phyloP scores from a whole-genome alignment of 2,888 invertebrate species.

The Caradrina clavipalpis region DNA sequence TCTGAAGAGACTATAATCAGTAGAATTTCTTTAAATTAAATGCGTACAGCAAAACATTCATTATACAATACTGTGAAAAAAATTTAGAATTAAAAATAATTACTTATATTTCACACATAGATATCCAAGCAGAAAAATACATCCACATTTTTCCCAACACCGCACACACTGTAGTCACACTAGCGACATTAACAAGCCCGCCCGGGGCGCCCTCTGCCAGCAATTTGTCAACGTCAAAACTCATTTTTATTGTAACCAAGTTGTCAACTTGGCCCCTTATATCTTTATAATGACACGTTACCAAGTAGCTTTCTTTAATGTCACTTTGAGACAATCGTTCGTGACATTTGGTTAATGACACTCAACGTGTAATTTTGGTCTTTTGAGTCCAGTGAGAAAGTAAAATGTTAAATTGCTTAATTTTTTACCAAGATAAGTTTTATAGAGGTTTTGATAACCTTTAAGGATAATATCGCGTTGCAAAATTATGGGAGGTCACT shows the following conservation, averaged over 20 bases:
- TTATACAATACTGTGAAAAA: not conserved
- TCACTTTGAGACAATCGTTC: conserved; percentile 63
- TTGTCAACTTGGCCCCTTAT: conserved; percentile 80
- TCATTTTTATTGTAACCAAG: conserved; percentile 82
- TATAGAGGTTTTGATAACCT: conserved; percentile 46
- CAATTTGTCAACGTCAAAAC: conserved; percentile 83
- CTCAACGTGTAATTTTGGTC: conserved; percentile 57
- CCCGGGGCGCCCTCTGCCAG: conserved; percentile 71
- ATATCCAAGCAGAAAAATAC: conserved; percentile 9
- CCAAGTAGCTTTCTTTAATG: conserved; percentile 67
- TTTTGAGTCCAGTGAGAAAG: conserved; percentile 53
- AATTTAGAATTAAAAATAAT: not conserved
- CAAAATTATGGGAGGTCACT: conserved; percentile 44
- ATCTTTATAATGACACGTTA: conserved; percentile 79
- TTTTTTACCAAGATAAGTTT: conserved; percentile 46
- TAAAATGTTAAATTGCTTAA: conserved; percentile 55
- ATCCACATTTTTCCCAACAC: conserved; percentile 33
- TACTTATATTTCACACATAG: not conserved
- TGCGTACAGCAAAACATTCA: too few relatives aligned
- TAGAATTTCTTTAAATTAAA: too few relatives aligned
- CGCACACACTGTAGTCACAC: conserved; percentile 57
- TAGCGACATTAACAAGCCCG: conserved; percentile 71
- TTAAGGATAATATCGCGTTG: conserved; percentile 46
- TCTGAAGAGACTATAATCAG: too few relatives aligned
- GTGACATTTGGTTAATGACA: conserved; percentile 64